Percentiles rank a stretch among this genome's conserved stretches.
These are phyloP conservation scores for Deilephila elpenor DNA, from an alignment of 2,888 invertebrate species.

Conservation along the genomic window DNA sequence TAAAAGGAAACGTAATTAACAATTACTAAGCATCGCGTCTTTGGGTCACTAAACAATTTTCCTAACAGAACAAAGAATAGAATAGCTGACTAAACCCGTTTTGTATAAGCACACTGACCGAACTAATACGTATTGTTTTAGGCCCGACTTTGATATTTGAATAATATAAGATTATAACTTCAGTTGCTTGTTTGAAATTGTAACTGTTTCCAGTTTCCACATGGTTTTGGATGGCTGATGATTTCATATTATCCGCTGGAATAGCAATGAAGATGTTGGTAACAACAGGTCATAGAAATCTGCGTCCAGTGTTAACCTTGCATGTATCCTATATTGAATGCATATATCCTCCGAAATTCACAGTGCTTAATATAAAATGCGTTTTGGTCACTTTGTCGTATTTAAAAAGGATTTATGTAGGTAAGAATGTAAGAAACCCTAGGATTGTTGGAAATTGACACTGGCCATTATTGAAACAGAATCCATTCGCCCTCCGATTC, in stretches of 20 bases:
- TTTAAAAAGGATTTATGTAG: no score
- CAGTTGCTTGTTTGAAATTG: neutral
- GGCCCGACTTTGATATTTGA: constrained; percentile 1
- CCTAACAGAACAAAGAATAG: neutral
- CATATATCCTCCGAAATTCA: no score
- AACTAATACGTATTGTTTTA: neutral
- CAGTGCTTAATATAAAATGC: no score
- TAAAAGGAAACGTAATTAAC: neutral
- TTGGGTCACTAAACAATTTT: neutral
- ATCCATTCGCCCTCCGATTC: no score
- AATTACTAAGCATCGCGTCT: neutral
- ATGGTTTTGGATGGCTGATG: neutral
- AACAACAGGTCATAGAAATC: no score
- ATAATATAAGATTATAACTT: neutral
- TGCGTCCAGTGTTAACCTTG: no score
- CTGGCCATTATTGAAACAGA: no score
- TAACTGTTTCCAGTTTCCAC: neutral
- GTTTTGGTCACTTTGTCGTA: no score
- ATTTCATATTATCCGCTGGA: neutral
- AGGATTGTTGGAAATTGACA: no score
- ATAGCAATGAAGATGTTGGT: no score
- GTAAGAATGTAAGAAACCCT: no score
- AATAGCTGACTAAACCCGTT: neutral
- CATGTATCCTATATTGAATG: no score
- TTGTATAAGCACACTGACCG: neutral